A percentile compares a stretch with the other conserved stretches of the same genome.
Conservation (phyloP, 1,140 invertebrate species). For the Camponotus vicinus region DNA sequence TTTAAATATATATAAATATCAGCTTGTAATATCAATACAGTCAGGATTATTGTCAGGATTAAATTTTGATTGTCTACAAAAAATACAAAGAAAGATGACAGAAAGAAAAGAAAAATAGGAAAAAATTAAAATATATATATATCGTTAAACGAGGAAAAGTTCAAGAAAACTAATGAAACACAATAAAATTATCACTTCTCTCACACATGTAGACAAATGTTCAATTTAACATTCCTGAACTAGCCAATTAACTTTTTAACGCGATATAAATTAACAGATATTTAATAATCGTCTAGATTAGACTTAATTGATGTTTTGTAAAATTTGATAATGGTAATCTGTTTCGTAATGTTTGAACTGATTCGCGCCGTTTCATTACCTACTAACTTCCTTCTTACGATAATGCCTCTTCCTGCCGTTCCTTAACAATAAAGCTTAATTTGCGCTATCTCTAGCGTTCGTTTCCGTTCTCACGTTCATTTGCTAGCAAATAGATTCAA, state of each 20-base stretch:
- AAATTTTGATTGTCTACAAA: constrained; percentile 21
- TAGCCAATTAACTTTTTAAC: constrained; percentile 21
- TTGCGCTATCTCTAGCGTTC: constrained; percentile 49
- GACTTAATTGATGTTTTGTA: constrained; percentile 55
- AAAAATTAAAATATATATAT: not conserved
- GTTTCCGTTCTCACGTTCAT: constrained; percentile 65
- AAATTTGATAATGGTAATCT: constrained; percentile 29
- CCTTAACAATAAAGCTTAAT: constrained; percentile 67
- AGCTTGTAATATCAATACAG: not conserved
- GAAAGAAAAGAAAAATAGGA: not conserved
- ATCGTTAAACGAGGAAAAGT: not conserved
- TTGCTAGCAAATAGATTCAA: constrained; percentile 46
- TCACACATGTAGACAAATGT: not conserved
- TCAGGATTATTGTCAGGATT: not conserved
- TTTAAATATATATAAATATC: not conserved
- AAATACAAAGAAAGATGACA: not conserved
- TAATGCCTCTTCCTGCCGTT: constrained; percentile 64
- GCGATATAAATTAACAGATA: constrained; percentile 13
- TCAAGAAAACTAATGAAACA: no score
- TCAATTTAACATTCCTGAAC: not conserved
- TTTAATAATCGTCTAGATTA: constrained; percentile 50
- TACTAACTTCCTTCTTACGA: constrained; percentile 64
- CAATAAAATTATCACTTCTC: not conserved
- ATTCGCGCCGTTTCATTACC: constrained; percentile 59
- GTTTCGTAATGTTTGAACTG: constrained; percentile 61